Evolutionary conservation across 1,140 invertebrate species (phyloP), one percentile per base, ranked within the genome.

Genomic region (Metaphire vulgaris): DNA sequence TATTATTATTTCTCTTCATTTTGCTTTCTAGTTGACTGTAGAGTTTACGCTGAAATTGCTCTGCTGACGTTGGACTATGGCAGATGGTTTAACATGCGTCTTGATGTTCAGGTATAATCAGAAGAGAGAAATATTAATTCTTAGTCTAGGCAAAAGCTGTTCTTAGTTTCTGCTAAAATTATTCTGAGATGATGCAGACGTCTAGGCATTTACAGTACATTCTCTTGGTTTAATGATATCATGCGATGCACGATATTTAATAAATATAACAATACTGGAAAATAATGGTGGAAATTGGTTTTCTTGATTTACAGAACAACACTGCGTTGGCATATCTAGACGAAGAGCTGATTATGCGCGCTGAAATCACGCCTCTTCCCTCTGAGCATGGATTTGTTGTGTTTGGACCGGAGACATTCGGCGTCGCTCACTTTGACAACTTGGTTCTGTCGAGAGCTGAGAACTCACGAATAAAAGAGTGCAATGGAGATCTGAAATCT

Each of bases 61-160:
- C 41, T 56, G 41, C 41, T 56, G 41, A 12, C 41, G 21, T 6
- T 56, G 41, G 41, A 56, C 41, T 56, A 56, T 56, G 41, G 41
- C 6, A 6, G 26, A 1, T 73, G 72, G 72, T 73, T 73, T 34
- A 73, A 31, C n/a, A 73, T 73, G 33, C 28, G n/a, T 2, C 33
- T 73, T 21, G 72, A 73, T 56, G 72, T 73, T 2, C 33, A 56
- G 72, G 72, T 73, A n/a, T n/a, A n/a, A n/a, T n/a, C n/a, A n/a
- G n/a, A n/a, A n/a, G n/a, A n/a, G n/a, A n/a, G n/a, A n/a, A n/a
- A n/a, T n/a, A n/a, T n/a, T n/a, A n/a, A n/a, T n/a, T n/a, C n/a
- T n/a, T n/a, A n/a, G n/a, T n/a, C n/a, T n/a, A n/a, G n/a, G n/a
- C n/a, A n/a, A n/a, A n/a, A n/a, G n/a, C n/a, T n/a, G n/a, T n/a